phyloP scores from a whole-genome alignment of 2,797 vertebrate genomes.

The Remorina albescens region DNA sequence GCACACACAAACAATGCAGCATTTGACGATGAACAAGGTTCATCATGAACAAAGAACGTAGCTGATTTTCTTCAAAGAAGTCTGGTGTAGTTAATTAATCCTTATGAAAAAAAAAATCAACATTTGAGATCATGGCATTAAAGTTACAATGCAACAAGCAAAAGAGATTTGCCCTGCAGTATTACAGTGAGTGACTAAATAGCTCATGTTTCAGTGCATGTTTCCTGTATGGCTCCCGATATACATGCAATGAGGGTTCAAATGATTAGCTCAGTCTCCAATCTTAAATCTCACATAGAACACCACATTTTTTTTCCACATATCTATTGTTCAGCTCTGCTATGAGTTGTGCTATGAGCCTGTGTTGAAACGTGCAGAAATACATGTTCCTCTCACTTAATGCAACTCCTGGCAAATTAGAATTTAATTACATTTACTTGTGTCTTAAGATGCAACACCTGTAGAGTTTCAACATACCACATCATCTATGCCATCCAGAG shows the following conservation, averaged over 20 bases:
- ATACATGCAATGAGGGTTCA: neutral
- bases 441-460: too few species aligned
- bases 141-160: too few species aligned
- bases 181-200: too few species aligned
- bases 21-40: neutral
- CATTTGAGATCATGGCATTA: too few species aligned
- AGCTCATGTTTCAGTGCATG: neutral
- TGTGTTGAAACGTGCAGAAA: constrained; percentile 10
- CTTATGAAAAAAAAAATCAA: too few species aligned
- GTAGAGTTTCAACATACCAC: too few species aligned
- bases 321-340: neutral
- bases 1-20: neutral
- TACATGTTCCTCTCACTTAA: neutral
- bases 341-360: neutral
- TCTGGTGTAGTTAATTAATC: too few species aligned
- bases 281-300: constrained; percentile 1
- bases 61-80: neutral
- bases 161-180: too few species aligned
- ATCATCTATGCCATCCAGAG: neutral
- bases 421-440: neutral
- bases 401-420: neutral
- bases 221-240: neutral
- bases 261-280: neutral
- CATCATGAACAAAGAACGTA: neutral
- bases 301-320: neutral